Base-by-base conservation (phyloP, 2,797 vertebrate species). In the Pterois miles region DNA sequence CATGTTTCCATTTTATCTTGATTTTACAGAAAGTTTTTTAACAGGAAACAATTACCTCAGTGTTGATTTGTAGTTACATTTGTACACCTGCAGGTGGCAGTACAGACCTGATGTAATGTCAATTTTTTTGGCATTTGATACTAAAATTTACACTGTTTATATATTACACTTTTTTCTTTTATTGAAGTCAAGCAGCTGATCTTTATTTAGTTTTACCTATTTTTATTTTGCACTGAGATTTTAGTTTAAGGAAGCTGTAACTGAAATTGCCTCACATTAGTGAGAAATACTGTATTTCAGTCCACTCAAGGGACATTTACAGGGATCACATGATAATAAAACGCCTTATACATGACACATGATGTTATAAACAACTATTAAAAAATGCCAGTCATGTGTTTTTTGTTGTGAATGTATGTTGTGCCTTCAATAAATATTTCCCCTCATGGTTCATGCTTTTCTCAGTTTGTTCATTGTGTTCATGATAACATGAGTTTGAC, bases 361-460 rank as follows among this genome's bases (percentile, higher is more conserved):
- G 23, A 46, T 69, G 59, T 74, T 76, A 74, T 29, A 23, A 66
- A 73, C 65, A 33, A 74, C 78, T 57, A 52, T 77, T 78, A 53
- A 69, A 73, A 80, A 74, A 74, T 89, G 82, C 79, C 83, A 88
- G 78, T 89, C 34, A 57, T 71, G 29, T 63, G 80, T 84, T 84
- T 77, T 86, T 59, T 88, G 70, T 91, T 83, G 53, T 86, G 75
- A 91, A 88, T 91, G 86, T 91, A 90, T 87, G 78, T 86, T 81
- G 86, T 94, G 93, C 89, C 92, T 92, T 93, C 68, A 93, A 85
- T 92, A 92, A 93, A 93, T 72, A 76, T 72, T 86, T 74, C 20
- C 40, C 70, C 72, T 77, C 13, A 73, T 64, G 5, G 38, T 27
- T 68, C 18, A 25, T 22, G 31, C 20, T 8, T 50, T 50, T 68